Evolutionary conservation across 2,113 vertebrate species (phyloP), one percentile per base, ranked within the genome.

Genomic region (Lepus americanus): DNA sequence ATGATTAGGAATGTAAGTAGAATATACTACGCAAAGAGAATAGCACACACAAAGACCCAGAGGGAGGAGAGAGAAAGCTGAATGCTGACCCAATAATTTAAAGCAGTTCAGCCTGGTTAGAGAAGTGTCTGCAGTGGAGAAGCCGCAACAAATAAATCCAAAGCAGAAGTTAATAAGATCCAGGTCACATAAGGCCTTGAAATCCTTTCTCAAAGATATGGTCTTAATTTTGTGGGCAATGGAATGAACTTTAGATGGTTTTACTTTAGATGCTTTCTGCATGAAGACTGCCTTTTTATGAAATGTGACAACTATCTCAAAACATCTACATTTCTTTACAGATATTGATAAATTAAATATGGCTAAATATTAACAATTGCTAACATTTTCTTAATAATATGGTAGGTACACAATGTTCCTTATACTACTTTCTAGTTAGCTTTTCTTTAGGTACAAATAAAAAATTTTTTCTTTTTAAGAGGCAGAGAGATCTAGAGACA

Each of bases 291-390:
- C 31, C 0, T 33, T 89, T 85, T 86, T 33, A 74, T 89, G 77
- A 74, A 93, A 27, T 12, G 89, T 19, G 83, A 64, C 10, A 89
- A 19, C 72, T 95, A 55, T 72, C 93, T 95, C 10, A 36, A 94
- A 92, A 92, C 53, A 70, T 31, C 85, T 73, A 66, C 12, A 61
- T 51, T 19, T 59, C 44, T 92, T 89, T 82, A 79, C n/a, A 89
- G 33, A 72, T 79, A 51, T 16, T 72, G 19, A 59, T n/a, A 92
- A 73, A 81, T 39, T n/a, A 86, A 94, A 59, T 87, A 36, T 89
- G 16, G 64, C 64, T 89, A 76, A 83, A 51, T 74, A 85, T 63
- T 78, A 83, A 76, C 9, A 77, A 39, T 14, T 19, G 29, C 78
- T 16, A 70, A 25, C 8, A 6, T 80, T 90, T 90, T 89, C 6